A percentile compares a stretch with the other conserved stretches of the same genome.
Conservation (phyloP, 2,113 vertebrate species). For the Muntiacus muntjak region DNA sequence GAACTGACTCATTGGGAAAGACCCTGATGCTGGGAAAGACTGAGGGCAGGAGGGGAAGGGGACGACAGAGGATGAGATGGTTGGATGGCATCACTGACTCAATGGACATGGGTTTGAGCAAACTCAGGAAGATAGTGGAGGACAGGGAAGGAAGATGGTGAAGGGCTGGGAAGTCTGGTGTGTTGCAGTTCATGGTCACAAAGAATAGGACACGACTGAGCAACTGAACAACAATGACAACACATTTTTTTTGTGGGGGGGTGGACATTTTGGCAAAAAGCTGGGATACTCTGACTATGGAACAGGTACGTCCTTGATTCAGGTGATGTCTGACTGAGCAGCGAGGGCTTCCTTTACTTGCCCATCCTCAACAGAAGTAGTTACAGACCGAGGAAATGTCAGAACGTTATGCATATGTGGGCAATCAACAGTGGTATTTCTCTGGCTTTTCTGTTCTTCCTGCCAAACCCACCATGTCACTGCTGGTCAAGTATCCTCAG, state of each 20-base stretch:
- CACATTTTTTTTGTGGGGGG: neutral
- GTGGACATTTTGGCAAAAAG: neutral
- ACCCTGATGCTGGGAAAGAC: neutral
- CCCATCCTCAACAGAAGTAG: neutral
- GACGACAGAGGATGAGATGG: neutral
- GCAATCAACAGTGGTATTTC: neutral
- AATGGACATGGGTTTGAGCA: neutral
- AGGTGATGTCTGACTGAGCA: neutral
- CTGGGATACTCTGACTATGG: neutral
- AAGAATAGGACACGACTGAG: neutral
- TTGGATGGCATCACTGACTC: neutral
- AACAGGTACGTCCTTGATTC: neutral
- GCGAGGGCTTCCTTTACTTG: neutral
- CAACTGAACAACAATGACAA: neutral
- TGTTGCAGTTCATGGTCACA: neutral
- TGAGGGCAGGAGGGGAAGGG: neutral
- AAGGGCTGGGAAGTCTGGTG: neutral
- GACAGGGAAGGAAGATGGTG: neutral
- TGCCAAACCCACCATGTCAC: neutral
- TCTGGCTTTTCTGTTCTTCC: neutral
- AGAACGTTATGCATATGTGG: neutral
- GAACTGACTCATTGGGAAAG: neutral
- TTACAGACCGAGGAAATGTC: neutral
- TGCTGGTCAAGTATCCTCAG: neutral
- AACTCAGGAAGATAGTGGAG: neutral